Conservation (phyloP, 2,113 vertebrate species). For the Plecturocebus donacophilus region DNA sequence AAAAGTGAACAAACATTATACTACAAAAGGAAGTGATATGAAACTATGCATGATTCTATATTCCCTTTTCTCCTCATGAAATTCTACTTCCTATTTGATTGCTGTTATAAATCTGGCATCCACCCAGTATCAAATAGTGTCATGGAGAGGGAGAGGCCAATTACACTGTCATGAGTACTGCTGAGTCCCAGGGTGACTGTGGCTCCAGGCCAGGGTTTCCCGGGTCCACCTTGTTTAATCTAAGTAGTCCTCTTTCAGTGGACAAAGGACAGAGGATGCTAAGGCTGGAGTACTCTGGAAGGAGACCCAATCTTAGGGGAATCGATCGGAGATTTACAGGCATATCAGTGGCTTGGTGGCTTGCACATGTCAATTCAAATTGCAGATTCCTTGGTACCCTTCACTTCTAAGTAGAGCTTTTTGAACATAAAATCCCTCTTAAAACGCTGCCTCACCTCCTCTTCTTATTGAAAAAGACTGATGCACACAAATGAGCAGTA, state of each 20-base stretch:
- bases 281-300: background rate
- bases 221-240: background rate
- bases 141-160: background rate
- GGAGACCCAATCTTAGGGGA: background rate
- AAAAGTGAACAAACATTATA: background rate
- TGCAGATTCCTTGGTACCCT: background rate
- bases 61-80: background rate
- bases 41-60: background rate
- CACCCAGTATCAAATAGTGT: background rate
- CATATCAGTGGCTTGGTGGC: background rate
- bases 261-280: background rate
- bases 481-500: background rate
- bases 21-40: background rate
- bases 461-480: background rate
- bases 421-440: background rate
- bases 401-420: background rate
- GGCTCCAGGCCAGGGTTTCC: background rate
- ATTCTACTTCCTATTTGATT: background rate
- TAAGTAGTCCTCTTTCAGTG: background rate
- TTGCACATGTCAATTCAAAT: background rate
- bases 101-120: background rate
- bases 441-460: background rate
- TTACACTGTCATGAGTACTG: background rate
- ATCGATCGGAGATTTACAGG: background rate
- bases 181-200: background rate